These are phyloP conservation scores for Hemicordylus capensis DNA, from an alignment of 2,113 vertebrate genomes.

Conservation along the genomic window DNA sequence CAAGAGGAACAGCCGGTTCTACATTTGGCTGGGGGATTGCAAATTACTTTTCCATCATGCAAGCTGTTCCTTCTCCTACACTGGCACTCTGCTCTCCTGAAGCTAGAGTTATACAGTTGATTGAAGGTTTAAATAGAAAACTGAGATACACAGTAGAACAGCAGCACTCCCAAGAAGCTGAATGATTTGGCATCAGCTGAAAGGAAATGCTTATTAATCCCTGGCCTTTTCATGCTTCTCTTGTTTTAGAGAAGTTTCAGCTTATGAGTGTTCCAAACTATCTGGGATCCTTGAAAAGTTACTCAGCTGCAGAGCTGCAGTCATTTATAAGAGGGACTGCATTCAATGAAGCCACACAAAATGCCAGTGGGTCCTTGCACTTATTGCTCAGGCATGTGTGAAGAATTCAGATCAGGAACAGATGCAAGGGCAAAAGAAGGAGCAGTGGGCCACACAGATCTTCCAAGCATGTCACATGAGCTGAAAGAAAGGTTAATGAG, in stretches of 20 bases:
- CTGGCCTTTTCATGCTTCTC: slow-evolving; percentile 18
- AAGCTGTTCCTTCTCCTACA: slow-evolving; percentile 36
- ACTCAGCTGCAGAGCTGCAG: not conserved
- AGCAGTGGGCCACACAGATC: not conserved
- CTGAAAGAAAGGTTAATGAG: not conserved
- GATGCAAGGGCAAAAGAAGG: not conserved
- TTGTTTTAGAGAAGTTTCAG: not conserved
- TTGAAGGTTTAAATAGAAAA: not conserved
- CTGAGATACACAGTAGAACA: not conserved
- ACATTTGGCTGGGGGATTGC: not conserved
- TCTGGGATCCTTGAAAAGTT: not conserved
- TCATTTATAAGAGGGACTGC: not conserved
- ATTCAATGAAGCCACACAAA: not conserved
- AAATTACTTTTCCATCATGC: slow-evolving; percentile 43
- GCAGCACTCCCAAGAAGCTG: not conserved
- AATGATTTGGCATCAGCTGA: slow-evolving; percentile 8
- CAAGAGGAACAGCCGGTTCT: slow-evolving; percentile 30
- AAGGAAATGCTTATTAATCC: slow-evolving; percentile 34
- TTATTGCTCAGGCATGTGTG: slow-evolving; percentile 5
- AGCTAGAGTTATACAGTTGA: not conserved
- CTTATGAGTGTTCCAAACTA: not conserved
- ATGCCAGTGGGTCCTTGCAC: not conserved
- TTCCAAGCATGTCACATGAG: not conserved
- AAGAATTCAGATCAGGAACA: not conserved
- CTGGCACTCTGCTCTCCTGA: not conserved